Base-by-base conservation (phyloP, 2,113 vertebrate genomes). In the Petroica traversi region DNA sequence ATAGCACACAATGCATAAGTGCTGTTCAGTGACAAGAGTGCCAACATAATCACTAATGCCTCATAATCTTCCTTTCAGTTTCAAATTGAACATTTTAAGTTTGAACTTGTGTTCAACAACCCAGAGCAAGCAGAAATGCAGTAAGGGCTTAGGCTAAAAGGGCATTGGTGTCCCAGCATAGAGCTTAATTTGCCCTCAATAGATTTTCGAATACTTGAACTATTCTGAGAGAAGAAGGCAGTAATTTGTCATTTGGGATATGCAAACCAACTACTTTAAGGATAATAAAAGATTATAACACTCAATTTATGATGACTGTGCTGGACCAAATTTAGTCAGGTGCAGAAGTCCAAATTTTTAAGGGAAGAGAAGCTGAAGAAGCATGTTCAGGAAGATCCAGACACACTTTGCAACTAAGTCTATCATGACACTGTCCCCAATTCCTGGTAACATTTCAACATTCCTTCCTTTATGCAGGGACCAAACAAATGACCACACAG, bases 11-110 rank as follows among this genome's bases (percentile, higher is more conserved):
- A 83, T 22, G 15, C 46, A 3, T 28, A 51, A 96, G 85, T 83
- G 82, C 78, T 91, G 72, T 46, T 92, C 87, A 63, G 85, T 93
- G 87, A 76, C 82, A 85, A 85, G 75, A 96, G 84, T 67, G 93
- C 78, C 94, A 94, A 64, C 75, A 84, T 31, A 73, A 85, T 67
- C 96, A 89, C 75, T 61, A 90, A 36, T 0, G 19, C 67, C 48
- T 80, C 75, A 59, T 66, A 77, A 91, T 88, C 85, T 88, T 79
- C 64, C 75, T 80, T 95, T 80, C 78, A 58, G 54, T 69, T 92
- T 93, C 76, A 85, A 84, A 94, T n/a, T 52, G 78, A 86, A 40
- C 75, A 91, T 64, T 46, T 89, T 51, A 92, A 75, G 55, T 85
- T n/a, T 61, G 57, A 86, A 90, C n/a, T 92, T 68, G 63, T 52